Base-by-base conservation (phyloP, 2,888 invertebrate species). In the Diploptera punctata region DNA sequence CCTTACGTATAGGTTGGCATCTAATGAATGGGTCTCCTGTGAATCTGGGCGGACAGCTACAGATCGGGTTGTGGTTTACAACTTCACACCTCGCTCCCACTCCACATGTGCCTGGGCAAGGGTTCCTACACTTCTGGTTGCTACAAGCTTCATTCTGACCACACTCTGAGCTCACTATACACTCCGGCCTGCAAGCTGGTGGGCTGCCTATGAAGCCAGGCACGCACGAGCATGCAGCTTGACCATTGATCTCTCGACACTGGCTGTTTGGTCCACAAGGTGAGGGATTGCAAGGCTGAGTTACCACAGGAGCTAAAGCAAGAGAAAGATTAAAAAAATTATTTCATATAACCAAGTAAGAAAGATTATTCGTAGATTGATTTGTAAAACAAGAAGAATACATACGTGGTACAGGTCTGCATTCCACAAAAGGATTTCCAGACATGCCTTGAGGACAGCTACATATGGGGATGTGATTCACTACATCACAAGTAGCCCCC, bases 191-290 rank as follows among this genome's bases (percentile, higher is more conserved):
- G 81, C 93, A 93, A 44, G 62, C 47, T 72, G 91, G 90, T 33
- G 90, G 91, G 76, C 84, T 84, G 65, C 91, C 91, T 69, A 87
- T 85, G 78, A 89, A 91, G 76, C 87, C 86, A 52, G 87, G 86
- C 73, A 89, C 81, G 79, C 93, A 93, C 67, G 90, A 90, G 80
- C 93, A 93, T 29, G 91, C 87, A 0, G 89, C 89, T 83, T 91
- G 90, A 31, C 86, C 87, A 77, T 92, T 92, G 26, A 88, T 81
- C 81, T 90, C 90, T 77, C 89, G 89, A 79, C 95, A 95, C 78
- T 90, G 86, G 75, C 94, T 93, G 79, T 94, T 93, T 4, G 93
- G 90, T 44, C 95, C 93, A 81, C 93, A 93, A 0, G 91, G 92
- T 68, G 88, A 88, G 52, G 92, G 80, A 57, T 78, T 77, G 71